Conservation (phyloP, 2,797 vertebrate genomes). For the Enteromius paludinosus region DNA sequence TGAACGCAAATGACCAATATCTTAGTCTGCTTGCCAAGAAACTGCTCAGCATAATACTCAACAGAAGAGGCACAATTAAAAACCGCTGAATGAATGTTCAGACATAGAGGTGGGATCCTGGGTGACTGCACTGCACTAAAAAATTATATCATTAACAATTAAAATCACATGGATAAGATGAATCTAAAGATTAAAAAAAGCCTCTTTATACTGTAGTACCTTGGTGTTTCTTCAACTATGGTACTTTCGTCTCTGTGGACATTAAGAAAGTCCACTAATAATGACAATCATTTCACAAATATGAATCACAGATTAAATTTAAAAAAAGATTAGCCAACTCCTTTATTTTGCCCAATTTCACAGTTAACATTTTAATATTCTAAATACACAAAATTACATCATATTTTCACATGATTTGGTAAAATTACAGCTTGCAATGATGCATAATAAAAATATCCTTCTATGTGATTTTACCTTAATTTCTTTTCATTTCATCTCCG, state of each 20-base stretch:
- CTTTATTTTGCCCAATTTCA: neutral
- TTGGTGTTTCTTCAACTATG: neutral
- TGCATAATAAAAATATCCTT: neutral
- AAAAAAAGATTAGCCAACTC: neutral
- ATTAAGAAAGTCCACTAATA: neutral
- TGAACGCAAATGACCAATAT: constrained; percentile 18
- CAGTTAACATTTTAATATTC: neutral
- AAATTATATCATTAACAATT: neutral
- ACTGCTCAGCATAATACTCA: neutral
- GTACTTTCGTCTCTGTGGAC: neutral
- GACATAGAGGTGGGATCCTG: neutral
- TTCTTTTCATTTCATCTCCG: neutral
- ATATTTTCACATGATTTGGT: neutral
- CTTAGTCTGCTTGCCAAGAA: neutral
- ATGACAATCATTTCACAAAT: neutral
- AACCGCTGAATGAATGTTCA: neutral
- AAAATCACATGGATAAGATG: neutral
- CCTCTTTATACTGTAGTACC: neutral
- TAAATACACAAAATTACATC: neutral
- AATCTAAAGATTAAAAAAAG: neutral
- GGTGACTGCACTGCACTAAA: neutral
- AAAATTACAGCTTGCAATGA: neutral
- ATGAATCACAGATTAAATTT: neutral
- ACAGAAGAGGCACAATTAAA: neutral
- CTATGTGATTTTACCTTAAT: neutral